A percentile compares a stretch with the other conserved stretches of the same genome.
These are phyloP conservation scores for Protonemura montana DNA, from an alignment of 2,888 invertebrate genomes.

Conservation along the genomic window DNA sequence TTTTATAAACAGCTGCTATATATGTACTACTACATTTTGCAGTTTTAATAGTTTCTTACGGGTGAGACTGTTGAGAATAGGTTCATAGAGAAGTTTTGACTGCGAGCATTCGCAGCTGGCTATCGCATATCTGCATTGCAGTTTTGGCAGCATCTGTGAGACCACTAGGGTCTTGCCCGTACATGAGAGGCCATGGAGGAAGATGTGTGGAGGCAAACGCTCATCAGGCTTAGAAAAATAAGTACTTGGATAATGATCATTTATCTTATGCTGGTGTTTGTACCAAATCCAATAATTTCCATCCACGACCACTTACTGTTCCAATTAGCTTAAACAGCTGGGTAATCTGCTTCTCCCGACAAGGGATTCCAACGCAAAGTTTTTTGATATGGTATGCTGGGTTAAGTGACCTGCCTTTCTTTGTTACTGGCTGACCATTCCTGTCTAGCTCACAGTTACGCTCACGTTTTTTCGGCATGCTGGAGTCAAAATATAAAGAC, in stretches of 20 bases:
- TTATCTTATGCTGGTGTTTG: too few relatives aligned
- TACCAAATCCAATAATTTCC: not conserved
- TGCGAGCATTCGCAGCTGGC: constrained; percentile 86
- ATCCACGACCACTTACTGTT: constrained; percentile 10
- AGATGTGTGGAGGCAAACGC: constrained; percentile 73
- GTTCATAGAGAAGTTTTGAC: constrained; percentile 78
- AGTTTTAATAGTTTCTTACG: constrained; percentile 49
- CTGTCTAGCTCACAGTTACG: not conserved
- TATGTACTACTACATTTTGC: constrained; percentile 1
- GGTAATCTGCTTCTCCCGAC: constrained; percentile 42
- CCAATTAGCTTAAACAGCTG: constrained; percentile 38
- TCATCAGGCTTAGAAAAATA: constrained; percentile 59
- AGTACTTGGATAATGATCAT: not conserved
- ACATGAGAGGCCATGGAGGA: constrained; percentile 82
- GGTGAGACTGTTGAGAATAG: constrained; percentile 70
- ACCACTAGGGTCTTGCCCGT: constrained; percentile 83
- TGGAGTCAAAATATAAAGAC: too few relatives aligned
- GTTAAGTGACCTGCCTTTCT: not conserved
- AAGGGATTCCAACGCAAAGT: not conserved
- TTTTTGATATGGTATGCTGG: not conserved
- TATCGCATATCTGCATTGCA: constrained; percentile 68
- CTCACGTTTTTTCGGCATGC: not conserved
- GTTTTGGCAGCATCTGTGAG: constrained; percentile 65
- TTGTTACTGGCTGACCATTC: not conserved
- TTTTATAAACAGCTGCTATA: too few relatives aligned